These are phyloP conservation scores for Calyptomena viridis DNA, from an alignment of 2,113 vertebrate genomes.

Conservation along the genomic window DNA sequence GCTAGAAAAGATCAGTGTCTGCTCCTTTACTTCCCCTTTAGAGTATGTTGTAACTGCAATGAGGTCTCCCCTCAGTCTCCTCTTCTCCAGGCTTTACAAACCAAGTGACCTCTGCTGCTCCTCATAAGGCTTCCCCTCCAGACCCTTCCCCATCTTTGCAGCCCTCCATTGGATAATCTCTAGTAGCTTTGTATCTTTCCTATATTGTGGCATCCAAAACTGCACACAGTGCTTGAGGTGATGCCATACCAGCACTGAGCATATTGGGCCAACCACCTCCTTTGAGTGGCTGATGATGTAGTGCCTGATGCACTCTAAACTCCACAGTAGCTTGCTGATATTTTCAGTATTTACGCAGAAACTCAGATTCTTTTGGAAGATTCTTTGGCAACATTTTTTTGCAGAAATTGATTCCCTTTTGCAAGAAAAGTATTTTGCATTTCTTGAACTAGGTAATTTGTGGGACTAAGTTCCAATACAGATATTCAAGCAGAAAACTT, in stretches of 20 bases:
- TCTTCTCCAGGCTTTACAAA: background rate
- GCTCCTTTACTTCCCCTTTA: accelerated
- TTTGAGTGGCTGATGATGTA: background rate
- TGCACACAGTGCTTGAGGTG: background rate
- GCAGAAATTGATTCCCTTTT: background rate
- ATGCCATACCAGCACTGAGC: background rate
- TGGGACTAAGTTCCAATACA: background rate
- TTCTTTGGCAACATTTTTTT: background rate
- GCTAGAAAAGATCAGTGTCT: background rate
- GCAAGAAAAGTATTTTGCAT: background rate
- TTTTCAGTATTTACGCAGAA: background rate
- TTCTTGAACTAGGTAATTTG: background rate
- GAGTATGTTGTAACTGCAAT: accelerated
- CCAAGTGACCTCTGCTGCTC: background rate
- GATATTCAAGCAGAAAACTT: background rate
- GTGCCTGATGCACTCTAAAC: background rate
- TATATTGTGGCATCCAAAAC: background rate
- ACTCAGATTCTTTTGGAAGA: background rate
- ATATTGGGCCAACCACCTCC: background rate
- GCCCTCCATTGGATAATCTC: background rate
- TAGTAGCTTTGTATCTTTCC: background rate
- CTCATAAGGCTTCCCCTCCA: background rate
- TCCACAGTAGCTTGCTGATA: background rate
- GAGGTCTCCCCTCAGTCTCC: background rate
- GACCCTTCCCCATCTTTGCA: background rate